Conservation (phyloP, 2,888 invertebrate species). For the Drosophila paramelanica region DNA sequence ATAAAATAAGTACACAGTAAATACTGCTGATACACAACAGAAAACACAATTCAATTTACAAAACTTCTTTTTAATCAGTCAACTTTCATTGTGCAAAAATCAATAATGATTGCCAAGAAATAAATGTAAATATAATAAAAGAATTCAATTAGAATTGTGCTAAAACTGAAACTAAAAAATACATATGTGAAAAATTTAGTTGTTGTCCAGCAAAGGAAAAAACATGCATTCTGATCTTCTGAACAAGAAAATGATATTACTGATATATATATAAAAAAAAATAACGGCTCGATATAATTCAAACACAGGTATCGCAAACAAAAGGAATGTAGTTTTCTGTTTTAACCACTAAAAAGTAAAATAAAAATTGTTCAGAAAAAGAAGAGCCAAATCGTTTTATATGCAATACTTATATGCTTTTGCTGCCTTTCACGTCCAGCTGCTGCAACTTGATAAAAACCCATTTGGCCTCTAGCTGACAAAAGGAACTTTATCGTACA, state of each 20-base stretch:
- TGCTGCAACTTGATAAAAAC: conserved; percentile 23
- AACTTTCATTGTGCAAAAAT: not conserved
- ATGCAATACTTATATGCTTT: conserved; percentile 14
- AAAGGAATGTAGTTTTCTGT: not conserved
- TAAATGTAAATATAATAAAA: not conserved
- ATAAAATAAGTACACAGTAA: conserved; percentile 1
- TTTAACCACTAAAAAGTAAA: too few relatives aligned
- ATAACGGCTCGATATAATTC: too few relatives aligned
- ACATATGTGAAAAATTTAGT: too few relatives aligned
- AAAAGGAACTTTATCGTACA: conserved; percentile 27
- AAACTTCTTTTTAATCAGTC: conserved; percentile 6
- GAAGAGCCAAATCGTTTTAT: not conserved
- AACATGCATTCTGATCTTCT: too few relatives aligned
- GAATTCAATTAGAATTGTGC: too few relatives aligned
- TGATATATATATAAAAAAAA: too few relatives aligned
- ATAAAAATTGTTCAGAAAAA: too few relatives aligned
- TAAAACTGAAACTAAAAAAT: too few relatives aligned
- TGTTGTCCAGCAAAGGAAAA: too few relatives aligned
- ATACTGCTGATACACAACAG: not conserved
- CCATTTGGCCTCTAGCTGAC: conserved; percentile 36
- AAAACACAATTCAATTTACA: not conserved
- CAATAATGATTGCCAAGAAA: not conserved
- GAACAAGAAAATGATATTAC: too few relatives aligned
- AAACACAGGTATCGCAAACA: too few relatives aligned
- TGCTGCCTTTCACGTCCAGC: not conserved